These are phyloP conservation scores for Magallana angulata DNA, from an alignment of 1,140 invertebrate species.

Conservation along the genomic window DNA sequence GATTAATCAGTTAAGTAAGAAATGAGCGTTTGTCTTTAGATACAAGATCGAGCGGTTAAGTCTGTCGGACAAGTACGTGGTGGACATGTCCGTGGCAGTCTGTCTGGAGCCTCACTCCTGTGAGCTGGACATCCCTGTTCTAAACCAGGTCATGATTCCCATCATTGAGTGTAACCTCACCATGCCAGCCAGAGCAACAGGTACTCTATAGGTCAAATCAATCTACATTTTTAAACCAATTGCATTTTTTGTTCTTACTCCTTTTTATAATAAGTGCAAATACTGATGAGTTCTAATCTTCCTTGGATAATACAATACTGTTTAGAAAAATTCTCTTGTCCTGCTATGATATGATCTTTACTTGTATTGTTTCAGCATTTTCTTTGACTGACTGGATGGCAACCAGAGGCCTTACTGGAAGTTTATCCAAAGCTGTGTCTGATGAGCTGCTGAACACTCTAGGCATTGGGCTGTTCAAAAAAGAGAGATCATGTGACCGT, in stretches of 20 bases:
- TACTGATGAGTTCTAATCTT: too few species aligned
- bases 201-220: neutral
- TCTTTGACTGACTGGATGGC: constrained; percentile 31
- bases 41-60: neutral
- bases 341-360: neutral
- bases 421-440: constrained; percentile 21
- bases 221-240: too few species aligned
- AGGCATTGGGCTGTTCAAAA: constrained; percentile 12
- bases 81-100: neutral
- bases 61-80: neutral
- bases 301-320: too few species aligned
- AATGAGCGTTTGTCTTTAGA: neutral
- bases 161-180: neutral
- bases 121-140: neutral
- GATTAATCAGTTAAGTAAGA: too few species aligned
- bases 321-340: neutral
- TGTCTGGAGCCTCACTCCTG: constrained; percentile 36
- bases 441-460: constrained; percentile 13
- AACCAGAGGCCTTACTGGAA: neutral
- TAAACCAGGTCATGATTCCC: constrained; percentile 4
- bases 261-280: too few species aligned
- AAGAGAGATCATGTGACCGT: constrained; percentile 26
- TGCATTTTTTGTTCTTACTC: too few species aligned
- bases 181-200: constrained; percentile 22
- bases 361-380: neutral